Evolutionary conservation across 2,113 vertebrate species (phyloP).

Genomic region (Megalops atlanticus): DNA sequence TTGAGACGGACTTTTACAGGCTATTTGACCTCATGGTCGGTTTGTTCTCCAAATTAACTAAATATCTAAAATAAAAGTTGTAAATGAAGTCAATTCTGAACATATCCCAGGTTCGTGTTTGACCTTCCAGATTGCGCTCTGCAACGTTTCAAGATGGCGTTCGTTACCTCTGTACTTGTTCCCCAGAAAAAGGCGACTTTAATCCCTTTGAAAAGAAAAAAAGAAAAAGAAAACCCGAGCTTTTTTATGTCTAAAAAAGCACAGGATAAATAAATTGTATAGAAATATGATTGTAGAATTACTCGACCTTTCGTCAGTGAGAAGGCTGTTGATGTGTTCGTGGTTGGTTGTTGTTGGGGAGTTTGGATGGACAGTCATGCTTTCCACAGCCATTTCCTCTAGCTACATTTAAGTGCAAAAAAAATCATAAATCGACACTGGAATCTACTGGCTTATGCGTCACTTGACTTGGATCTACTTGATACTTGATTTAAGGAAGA

Average conservation of each 20-base stretch:
- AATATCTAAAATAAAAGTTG: constrained; percentile 41
- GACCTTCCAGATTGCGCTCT: constrained; percentile 73
- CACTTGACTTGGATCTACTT: constrained; percentile 80
- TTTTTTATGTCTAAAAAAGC: constrained; percentile 75
- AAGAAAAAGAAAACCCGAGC: constrained; percentile 69
- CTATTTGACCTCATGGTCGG: constrained; percentile 37
- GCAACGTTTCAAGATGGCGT: constrained; percentile 75
- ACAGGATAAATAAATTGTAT: constrained; percentile 80
- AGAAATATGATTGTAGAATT: constrained; percentile 83
- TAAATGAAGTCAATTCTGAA: constrained; percentile 55
- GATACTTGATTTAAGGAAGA: constrained; percentile 73
- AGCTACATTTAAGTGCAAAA: constrained; percentile 79
- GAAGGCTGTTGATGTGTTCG: constrained; percentile 81
- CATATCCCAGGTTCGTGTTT: constrained; percentile 58
- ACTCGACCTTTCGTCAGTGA: constrained; percentile 92
- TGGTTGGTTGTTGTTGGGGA: constrained; percentile 82
- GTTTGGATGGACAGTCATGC: constrained; percentile 88
- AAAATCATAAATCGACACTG: constrained; percentile 74
- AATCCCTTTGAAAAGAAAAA: constrained; percentile 75
- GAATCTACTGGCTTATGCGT: constrained; percentile 78
- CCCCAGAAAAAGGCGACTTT: constrained; percentile 78
- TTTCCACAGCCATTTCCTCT: constrained; percentile 90
- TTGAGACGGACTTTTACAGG: constrained; percentile 42
- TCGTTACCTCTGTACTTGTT: constrained; percentile 79
- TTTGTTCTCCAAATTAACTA: constrained; percentile 34